phyloP scores from a whole-genome alignment of 37 sponge, comb jelly and placozoan genomes.

The Eunapius fragilis region DNA sequence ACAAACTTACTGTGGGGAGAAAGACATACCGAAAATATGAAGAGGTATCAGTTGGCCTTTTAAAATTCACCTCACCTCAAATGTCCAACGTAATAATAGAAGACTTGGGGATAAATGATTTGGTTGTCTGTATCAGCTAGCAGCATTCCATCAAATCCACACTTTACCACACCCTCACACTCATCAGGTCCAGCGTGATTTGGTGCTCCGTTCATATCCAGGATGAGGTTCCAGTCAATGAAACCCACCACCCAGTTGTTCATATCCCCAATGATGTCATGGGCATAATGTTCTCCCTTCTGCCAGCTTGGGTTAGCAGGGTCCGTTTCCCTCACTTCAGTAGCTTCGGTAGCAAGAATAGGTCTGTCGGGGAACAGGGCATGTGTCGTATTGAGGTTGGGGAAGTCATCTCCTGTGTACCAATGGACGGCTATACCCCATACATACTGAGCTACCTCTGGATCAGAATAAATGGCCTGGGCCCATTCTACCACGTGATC shows the following conservation, averaged over 20 bases:
- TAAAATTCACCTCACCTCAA: constrained; percentile 52
- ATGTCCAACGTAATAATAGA: constrained; percentile 75
- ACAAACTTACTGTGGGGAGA: constrained; percentile 58
- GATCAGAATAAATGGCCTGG: constrained; percentile 69
- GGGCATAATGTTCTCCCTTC: constrained; percentile 84
- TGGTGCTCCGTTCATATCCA: constrained; percentile 69
- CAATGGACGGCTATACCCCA: constrained; percentile 87
- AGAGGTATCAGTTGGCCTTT: too few species aligned
- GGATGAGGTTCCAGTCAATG: constrained; percentile 75
- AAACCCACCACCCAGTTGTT: constrained; percentile 91
- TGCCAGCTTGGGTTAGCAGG: constrained; percentile 64
- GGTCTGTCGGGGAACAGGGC: constrained; percentile 61
- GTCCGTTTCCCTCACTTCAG: constrained; percentile 64
- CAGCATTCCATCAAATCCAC: constrained; percentile 67
- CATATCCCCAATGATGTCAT: constrained; percentile 84
- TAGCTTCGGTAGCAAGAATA: constrained; percentile 85
- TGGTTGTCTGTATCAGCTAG: constrained; percentile 55
- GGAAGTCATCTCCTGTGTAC: constrained; percentile 79
- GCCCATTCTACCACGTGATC: constrained; percentile 86
- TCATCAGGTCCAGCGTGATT: constrained; percentile 67
- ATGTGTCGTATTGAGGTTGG: constrained; percentile 73
- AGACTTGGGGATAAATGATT: constrained; percentile 63
- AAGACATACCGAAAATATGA: neutral
- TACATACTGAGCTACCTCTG: constrained; percentile 74
- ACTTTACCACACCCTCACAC: constrained; percentile 59